Percentiles rank a stretch among this genome's conserved stretches.
These are phyloP conservation scores for Spisula subtruncata DNA, from an alignment of 2,888 invertebrate genomes.

Conservation along the genomic window DNA sequence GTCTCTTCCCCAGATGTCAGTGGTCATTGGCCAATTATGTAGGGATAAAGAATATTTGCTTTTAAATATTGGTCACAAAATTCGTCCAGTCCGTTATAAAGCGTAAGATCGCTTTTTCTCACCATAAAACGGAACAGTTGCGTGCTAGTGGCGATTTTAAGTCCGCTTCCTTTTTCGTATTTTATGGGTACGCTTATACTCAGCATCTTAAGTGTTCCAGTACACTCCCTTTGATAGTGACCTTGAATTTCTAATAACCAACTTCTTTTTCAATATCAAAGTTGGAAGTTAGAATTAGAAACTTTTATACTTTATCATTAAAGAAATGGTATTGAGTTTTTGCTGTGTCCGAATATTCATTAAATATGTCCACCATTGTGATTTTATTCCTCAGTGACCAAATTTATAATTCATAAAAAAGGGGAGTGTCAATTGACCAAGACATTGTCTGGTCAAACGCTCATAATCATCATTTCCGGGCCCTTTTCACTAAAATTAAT, in stretches of 20 bases:
- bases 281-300: not conserved
- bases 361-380: slow-evolving; percentile 11
- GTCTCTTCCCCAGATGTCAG: too few relatives aligned
- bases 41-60: too few relatives aligned
- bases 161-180: not conserved
- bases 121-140: too few relatives aligned
- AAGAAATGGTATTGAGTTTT: not conserved
- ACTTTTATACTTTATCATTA: slow-evolving; percentile 2
- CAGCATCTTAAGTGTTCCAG: not conserved
- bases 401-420: slow-evolving; percentile 26
- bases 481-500: not conserved
- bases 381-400: slow-evolving; percentile 15
- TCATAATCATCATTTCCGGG: slow-evolving; percentile 23
- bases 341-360: slow-evolving; percentile 1
- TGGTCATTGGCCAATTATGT: too few relatives aligned
- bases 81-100: too few relatives aligned
- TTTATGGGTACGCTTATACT: not conserved
- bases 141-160: too few relatives aligned
- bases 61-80: too few relatives aligned
- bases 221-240: not conserved
- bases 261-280: slow-evolving; percentile 17
- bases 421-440: not conserved
- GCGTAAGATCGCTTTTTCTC: too few relatives aligned
- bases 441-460: slow-evolving; percentile 8
- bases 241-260: not conserved